phyloP scores from a whole-genome alignment of 2,113 vertebrate species.

The Paedocypris sp. region DNA sequence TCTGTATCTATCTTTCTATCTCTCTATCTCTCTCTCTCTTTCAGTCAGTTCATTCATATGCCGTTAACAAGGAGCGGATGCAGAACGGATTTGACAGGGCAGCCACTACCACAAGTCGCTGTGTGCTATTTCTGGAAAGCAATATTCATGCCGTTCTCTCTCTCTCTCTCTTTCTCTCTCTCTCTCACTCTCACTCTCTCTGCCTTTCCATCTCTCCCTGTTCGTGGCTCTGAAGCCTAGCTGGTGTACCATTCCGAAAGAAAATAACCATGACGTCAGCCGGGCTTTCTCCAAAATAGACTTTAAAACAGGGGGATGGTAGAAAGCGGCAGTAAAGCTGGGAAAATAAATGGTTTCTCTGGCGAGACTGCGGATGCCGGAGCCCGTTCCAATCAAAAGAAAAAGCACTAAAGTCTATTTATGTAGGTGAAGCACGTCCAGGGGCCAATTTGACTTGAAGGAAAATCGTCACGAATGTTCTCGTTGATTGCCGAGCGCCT shows the following conservation, averaged over 20 bases:
- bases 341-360: slow-evolving; percentile 37
- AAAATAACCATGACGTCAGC: slow-evolving; percentile 37
- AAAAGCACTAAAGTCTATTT: slow-evolving; percentile 7
- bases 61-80: slow-evolving; percentile 31
- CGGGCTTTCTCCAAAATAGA: slow-evolving; percentile 33
- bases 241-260: slow-evolving; percentile 26
- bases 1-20: not conserved
- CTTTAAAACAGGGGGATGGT: slow-evolving; percentile 18
- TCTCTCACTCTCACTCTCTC: slow-evolving; percentile 1
- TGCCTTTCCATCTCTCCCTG: slow-evolving; percentile 7
- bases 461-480: not conserved
- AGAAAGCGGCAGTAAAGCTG: not conserved
- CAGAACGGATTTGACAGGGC: slow-evolving; percentile 38
- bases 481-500: slow-evolving; percentile 10
- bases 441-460: not conserved
- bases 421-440: not conserved
- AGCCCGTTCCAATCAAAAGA: not conserved
- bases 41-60: not conserved
- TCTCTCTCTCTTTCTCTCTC: not conserved
- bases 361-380: slow-evolving; percentile 5
- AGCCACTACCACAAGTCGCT: slow-evolving; percentile 31
- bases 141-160: slow-evolving; percentile 34
- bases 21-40: not conserved
- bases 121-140: slow-evolving; percentile 43
- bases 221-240: slow-evolving; percentile 17